These are phyloP conservation scores for Octopus bimaculoides DNA, from an alignment of 1,140 invertebrate genomes.

Conservation along the genomic window DNA sequence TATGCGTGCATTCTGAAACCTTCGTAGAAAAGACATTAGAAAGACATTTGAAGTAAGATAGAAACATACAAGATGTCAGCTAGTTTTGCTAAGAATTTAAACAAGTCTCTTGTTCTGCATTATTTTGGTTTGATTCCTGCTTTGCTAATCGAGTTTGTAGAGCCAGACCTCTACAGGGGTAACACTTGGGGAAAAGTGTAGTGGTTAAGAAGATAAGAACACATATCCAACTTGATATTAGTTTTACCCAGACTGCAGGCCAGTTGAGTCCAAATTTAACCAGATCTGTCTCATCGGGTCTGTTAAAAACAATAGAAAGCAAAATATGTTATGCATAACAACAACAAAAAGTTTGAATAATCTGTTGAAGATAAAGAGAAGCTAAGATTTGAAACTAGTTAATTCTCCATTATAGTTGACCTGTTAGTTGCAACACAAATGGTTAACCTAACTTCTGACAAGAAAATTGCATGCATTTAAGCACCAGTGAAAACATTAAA, in stretches of 20 bases:
- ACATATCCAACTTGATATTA: conserved; percentile 94
- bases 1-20: too few species aligned
- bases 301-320: conserved; percentile 17
- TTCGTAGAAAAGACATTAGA: too few species aligned
- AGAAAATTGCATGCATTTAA: too few species aligned
- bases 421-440: too few species aligned
- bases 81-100: background rate
- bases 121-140: background rate
- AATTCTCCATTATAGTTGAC: too few species aligned
- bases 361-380: too few species aligned
- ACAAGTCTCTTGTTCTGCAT: background rate
- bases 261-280: conserved; percentile 52
- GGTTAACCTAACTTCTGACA: too few species aligned
- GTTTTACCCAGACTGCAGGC: conserved; percentile 95
- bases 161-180: conserved; percentile 83
- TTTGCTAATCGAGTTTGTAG: conserved; percentile 17
- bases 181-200: conserved; percentile 82
- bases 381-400: too few species aligned
- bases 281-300: conserved; percentile 45
- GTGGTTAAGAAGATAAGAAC: conserved; percentile 89
- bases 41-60: too few species aligned
- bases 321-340: too few species aligned
- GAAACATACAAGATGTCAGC: background rate
- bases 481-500: too few species aligned
- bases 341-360: too few species aligned